These are phyloP conservation scores for Epinephelus malabaricus DNA, from an alignment of 2,797 vertebrate species.

Conservation along the genomic window DNA sequence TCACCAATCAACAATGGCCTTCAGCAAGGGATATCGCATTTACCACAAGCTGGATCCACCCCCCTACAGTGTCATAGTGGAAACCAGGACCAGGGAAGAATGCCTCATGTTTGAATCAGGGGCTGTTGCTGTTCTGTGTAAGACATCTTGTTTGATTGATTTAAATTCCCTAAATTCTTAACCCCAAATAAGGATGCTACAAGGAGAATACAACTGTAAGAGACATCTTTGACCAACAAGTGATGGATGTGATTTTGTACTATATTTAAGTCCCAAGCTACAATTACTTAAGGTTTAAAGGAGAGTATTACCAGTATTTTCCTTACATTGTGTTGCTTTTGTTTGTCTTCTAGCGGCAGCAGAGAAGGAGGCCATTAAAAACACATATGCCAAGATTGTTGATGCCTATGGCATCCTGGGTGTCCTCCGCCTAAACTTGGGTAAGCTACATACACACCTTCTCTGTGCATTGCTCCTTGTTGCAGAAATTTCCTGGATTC, in stretches of 20 bases:
- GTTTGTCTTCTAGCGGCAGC: conserved; percentile 88
- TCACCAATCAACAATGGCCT: conserved; percentile 90
- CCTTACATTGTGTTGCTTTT: conserved; percentile 8
- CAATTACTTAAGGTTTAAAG: not conserved
- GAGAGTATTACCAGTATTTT: not conserved
- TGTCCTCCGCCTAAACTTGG: conserved; percentile 95
- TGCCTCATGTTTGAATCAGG: conserved; percentile 98
- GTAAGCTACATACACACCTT: conserved; percentile 83
- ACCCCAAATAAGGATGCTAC: not conserved
- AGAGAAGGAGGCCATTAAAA: conserved; percentile 97
- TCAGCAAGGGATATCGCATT: conserved; percentile 98
- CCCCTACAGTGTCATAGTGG: conserved; percentile 97
- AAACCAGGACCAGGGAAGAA: conserved; percentile 94
- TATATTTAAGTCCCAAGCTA: conserved; percentile 1
- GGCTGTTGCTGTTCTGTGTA: conserved; percentile 98
- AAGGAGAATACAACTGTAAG: not conserved
- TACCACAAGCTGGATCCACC: conserved; percentile 97
- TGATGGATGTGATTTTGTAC: not conserved
- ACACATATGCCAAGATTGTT: conserved; percentile 92
- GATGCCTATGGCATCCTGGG: conserved; percentile 97
- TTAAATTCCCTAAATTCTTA: not conserved
- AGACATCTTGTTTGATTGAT: conserved; percentile 74
- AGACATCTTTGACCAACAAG: not conserved
- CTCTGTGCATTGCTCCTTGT: not conserved
- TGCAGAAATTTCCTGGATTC: not conserved